Base-by-base conservation (phyloP, 2,797 vertebrate genomes). In the Gouania willdenowi region DNA sequence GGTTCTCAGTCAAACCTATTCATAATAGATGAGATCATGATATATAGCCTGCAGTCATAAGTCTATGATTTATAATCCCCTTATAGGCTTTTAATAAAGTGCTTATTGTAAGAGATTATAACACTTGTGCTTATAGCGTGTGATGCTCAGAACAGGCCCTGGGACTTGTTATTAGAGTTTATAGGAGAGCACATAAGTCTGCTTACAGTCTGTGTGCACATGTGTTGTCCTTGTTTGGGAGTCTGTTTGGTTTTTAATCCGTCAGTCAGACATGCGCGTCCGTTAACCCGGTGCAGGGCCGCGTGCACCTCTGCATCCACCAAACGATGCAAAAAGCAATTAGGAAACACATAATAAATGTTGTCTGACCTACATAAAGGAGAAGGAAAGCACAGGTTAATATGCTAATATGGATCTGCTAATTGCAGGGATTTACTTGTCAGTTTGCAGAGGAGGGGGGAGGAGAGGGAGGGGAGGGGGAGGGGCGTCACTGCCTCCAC, bases 361-460 rank as follows among this genome's bases (percentile, higher is more conserved):
- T 62, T 69, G 76, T 71, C 60, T 90, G 89, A 90, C 89, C 88
- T 89, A 89, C 79, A 87, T 90, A 80, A 5, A 77, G 62, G 76
- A 75, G n/a, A 66, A 82, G 77, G 62, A 66, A 78, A 75, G 71
- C 70, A 67, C 68, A 88, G 85, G 83, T 88, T 88, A 86, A 84
- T 88, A 88, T 87, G 84, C 85, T 86, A 88, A 89, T 88, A 78
- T 82, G 79, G 78, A 77, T 80, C 80, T 74, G 79, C 82, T 86
- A 84, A 87, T 85, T 84, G 80, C 65, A 44, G 63, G 79, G 81
- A 83, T 83, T 83, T 81, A 74, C 64, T 82, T 45, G 77, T 81
- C 65, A 42, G 76, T 81, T 76, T 75, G 71, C 20, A 20, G 31
- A 17, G 17, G 38, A 18, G 35, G 3, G 22, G 39, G 13, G 12